Conservation (phyloP, 2,888 invertebrate species). For the Drosophila putrida region DNA sequence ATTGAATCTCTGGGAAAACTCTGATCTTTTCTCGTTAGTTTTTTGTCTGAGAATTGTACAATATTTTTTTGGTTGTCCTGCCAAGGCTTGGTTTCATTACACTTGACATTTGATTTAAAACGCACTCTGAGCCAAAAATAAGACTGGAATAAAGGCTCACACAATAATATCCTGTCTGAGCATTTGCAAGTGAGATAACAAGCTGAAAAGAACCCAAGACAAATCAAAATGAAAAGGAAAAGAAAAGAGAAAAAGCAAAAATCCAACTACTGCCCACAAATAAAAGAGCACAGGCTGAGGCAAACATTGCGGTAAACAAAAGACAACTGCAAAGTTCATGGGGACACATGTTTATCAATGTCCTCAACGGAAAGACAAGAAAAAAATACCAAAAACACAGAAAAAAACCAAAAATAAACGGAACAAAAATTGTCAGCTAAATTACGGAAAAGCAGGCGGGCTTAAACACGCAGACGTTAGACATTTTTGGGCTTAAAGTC, state of each 20-base stretch:
- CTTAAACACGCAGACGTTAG: slow-evolving; percentile 55
- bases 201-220: slow-evolving; percentile 18
- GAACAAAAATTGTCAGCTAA: slow-evolving; percentile 40
- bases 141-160: slow-evolving; percentile 17
- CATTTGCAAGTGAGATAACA: slow-evolving; percentile 49
- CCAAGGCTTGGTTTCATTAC: slow-evolving; percentile 47
- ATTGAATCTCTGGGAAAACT: slow-evolving; percentile 2
- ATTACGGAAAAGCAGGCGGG: slow-evolving; percentile 44
- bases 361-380: slow-evolving; percentile 31
- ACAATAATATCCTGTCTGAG: slow-evolving; percentile 64
- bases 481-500: slow-evolving; percentile 53
- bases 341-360: slow-evolving; percentile 68
- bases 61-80: slow-evolving; percentile 7
- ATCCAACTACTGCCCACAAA: slow-evolving; percentile 49
- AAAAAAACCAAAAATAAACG: slow-evolving; percentile 2
- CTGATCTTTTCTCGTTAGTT: background rate
- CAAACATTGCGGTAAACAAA: slow-evolving; percentile 66
- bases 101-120: slow-evolving; percentile 62
- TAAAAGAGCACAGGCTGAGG: slow-evolving; percentile 52
- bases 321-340: slow-evolving; percentile 63
- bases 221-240: background rate
- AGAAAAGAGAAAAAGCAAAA: slow-evolving; percentile 2
- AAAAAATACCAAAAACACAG: slow-evolving; percentile 7
- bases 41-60: background rate
- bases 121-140: slow-evolving; percentile 34